Evolutionary conservation across 2,888 invertebrate species (phyloP).

Genomic region (Eustalomyia histrio): DNA sequence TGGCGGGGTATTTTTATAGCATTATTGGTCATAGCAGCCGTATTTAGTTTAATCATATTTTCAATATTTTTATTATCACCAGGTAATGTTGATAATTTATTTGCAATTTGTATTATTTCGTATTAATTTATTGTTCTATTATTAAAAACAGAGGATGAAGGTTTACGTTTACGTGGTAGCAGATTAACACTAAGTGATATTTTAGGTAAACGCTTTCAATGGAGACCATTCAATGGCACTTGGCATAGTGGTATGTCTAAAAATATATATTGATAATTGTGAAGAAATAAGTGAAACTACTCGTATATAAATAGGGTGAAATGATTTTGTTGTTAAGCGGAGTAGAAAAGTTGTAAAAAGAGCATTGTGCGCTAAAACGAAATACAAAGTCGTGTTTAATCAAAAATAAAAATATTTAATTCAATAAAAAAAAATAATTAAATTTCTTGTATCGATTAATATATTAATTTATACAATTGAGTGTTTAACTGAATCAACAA

Average conservation of each 20-base stretch:
- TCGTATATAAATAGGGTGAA: too few relatives aligned
- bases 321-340: too few relatives aligned
- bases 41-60: slow-evolving; percentile 92
- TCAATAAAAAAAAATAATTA: too few relatives aligned
- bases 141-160: slow-evolving; percentile 81
- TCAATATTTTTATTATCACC: slow-evolving; percentile 95
- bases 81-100: slow-evolving; percentile 70
- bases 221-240: slow-evolving; percentile 87
- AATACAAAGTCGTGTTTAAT: too few relatives aligned
- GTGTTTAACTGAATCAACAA: too few relatives aligned
- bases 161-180: slow-evolving; percentile 84
- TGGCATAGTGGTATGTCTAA: slow-evolving; percentile 84
- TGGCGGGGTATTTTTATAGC: slow-evolving; percentile 97
- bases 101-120: neutral
- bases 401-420: too few relatives aligned
- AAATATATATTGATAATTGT: neutral
- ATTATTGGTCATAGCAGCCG: slow-evolving; percentile 92
- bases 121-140: neutral
- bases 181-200: slow-evolving; percentile 86
- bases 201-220: slow-evolving; percentile 81
- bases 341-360: too few relatives aligned
- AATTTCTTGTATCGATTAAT: too few relatives aligned
- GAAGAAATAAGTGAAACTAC: too few relatives aligned
- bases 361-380: too few relatives aligned
- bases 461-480: too few relatives aligned